A percentile compares a stretch with the other conserved stretches of the same genome.
These are phyloP conservation scores for Helicoverpa assulta DNA, from an alignment of 2,888 invertebrate genomes.

Conservation along the genomic window DNA sequence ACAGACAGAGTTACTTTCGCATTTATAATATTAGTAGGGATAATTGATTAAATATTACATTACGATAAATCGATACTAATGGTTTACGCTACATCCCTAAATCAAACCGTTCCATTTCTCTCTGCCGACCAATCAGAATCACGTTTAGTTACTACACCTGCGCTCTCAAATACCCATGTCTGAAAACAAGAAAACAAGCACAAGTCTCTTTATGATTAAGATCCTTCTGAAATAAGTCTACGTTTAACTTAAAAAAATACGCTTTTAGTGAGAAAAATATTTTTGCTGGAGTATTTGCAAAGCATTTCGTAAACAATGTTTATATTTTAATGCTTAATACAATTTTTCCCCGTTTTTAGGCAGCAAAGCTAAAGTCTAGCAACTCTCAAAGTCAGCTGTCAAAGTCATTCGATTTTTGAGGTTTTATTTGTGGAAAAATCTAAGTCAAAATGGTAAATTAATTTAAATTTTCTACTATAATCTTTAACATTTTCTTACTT, in stretches of 20 bases:
- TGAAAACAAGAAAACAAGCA: neutral
- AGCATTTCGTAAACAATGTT: too few species aligned
- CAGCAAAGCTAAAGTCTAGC: neutral
- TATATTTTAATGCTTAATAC: neutral
- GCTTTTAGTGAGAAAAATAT: too few species aligned
- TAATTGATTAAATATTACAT: too few species aligned
- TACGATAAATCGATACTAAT: neutral
- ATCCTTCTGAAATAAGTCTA: too few species aligned
- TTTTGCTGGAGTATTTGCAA: too few species aligned
- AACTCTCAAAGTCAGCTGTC: slow-evolving; percentile 49
- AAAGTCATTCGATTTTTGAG: slow-evolving; percentile 58
- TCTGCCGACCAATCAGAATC: slow-evolving; percentile 47
- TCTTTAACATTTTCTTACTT: slow-evolving; percentile 61
- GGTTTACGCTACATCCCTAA: slow-evolving; percentile 8
- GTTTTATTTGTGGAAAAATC: slow-evolving; percentile 68
- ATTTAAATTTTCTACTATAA: slow-evolving; percentile 74
- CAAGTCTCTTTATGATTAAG: neutral
- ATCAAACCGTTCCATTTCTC: slow-evolving; percentile 55
- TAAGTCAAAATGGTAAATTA: slow-evolving; percentile 84
- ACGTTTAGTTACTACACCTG: slow-evolving; percentile 53
- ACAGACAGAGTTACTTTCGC: too few species aligned
- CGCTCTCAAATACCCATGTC: slow-evolving; percentile 14
- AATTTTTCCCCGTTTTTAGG: slow-evolving; percentile 12
- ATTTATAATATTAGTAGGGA: too few species aligned
- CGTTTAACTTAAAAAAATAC: too few species aligned